These are phyloP conservation scores for Protobothrops mucrosquamatus DNA, from an alignment of 2,113 vertebrate species.

Conservation along the genomic window DNA sequence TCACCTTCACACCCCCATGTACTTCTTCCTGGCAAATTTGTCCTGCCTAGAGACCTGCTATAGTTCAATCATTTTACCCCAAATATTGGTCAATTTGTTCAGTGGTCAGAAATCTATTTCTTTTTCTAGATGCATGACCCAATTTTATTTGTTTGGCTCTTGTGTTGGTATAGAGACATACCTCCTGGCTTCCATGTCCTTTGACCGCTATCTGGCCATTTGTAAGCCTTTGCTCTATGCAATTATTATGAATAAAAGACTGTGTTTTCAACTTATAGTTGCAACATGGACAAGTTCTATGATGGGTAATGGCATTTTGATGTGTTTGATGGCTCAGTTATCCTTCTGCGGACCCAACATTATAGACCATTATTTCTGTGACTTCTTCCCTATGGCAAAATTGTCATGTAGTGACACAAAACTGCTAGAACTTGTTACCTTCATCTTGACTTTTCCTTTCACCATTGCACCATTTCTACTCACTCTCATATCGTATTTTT, in stretches of 20 bases:
- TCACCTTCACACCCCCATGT: neutral
- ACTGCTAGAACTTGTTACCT: slow-evolving; percentile 47
- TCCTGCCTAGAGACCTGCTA: neutral
- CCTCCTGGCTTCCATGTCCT: slow-evolving; percentile 59
- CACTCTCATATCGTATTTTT: slow-evolving; percentile 53
- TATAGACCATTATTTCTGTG: slow-evolving; percentile 65
- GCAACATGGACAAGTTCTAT: slow-evolving; percentile 49
- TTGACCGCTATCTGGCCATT: slow-evolving; percentile 53
- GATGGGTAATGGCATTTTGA: slow-evolving; percentile 42
- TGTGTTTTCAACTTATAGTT: slow-evolving; percentile 25
- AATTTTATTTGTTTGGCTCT: slow-evolving; percentile 65
- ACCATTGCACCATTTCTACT: slow-evolving; percentile 47
- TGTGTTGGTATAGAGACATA: slow-evolving; percentile 62
- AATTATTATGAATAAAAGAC: slow-evolving; percentile 34
- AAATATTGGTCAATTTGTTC: neutral
- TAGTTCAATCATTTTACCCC: neutral
- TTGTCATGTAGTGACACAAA: slow-evolving; percentile 53
- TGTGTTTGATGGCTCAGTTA: slow-evolving; percentile 53
- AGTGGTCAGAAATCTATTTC: neutral
- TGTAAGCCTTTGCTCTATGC: slow-evolving; percentile 50
- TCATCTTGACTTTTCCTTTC: slow-evolving; percentile 55
- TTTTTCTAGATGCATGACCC: slow-evolving; percentile 58
- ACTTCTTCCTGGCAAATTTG: neutral
- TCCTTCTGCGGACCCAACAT: slow-evolving; percentile 53
- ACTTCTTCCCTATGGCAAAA: slow-evolving; percentile 59